Conservation (phyloP, 2,113 vertebrate species). For the Procapra przewalskii region DNA sequence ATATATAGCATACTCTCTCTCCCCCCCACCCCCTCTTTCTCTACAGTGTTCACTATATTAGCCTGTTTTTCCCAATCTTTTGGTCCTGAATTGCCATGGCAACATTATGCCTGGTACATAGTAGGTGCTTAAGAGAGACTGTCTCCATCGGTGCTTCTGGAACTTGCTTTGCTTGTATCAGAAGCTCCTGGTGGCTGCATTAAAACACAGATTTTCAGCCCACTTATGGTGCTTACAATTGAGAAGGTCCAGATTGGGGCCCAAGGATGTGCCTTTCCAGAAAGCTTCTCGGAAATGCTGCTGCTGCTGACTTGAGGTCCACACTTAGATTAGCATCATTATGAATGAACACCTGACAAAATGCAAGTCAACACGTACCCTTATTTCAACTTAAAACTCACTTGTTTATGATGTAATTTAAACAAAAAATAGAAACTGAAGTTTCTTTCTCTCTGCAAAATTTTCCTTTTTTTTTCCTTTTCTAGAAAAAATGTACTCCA, state of each 20-base stretch:
- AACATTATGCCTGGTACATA: too few relatives aligned
- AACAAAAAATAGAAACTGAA: not conserved
- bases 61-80: not conserved
- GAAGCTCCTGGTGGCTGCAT: not conserved
- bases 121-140: not conserved
- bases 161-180: not conserved
- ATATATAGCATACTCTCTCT: not conserved
- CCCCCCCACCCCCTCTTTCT: rapidly evolving
- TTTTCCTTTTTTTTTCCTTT: not conserved
- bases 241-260: not conserved
- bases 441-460: not conserved
- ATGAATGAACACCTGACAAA: not conserved
- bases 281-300: not conserved
- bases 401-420: not conserved
- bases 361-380: not conserved
- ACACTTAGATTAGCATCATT: rapidly evolving
- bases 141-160: not conserved
- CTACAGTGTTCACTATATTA: rapidly evolving
- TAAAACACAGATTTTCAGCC: not conserved
- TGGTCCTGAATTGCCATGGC: not conserved
- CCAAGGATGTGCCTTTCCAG: too few relatives aligned
- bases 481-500: not conserved
- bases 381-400: not conserved
- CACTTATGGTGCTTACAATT: not conserved
- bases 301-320: not conserved